These are phyloP conservation scores for Idaea aversata DNA, from an alignment of 2,888 invertebrate genomes.

Conservation along the genomic window DNA sequence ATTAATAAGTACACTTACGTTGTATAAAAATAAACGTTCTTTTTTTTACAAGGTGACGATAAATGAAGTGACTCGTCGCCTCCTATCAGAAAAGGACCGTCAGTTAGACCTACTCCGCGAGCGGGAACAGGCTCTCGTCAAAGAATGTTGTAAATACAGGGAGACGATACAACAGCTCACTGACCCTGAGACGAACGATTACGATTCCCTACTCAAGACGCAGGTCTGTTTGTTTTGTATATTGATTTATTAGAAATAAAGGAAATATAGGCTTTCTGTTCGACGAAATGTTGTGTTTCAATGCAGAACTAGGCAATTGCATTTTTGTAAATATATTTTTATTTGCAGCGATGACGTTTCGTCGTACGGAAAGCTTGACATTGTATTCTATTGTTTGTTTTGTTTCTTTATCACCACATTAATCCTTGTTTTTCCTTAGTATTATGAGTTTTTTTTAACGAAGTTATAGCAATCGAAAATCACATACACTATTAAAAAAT, in stretches of 20 bases:
- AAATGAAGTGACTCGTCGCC: conserved; percentile 83
- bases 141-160: conserved; percentile 84
- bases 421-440: neutral
- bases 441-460: neutral
- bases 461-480: neutral
- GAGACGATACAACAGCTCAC: conserved; percentile 84
- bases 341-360: no score
- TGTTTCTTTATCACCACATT: neutral
- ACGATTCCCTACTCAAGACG: conserved; percentile 66
- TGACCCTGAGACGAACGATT: conserved; percentile 82
- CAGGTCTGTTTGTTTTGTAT: conserved; percentile 70
- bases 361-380: neutral
- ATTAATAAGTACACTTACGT: no score
- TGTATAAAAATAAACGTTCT: no score
- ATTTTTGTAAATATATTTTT: no score
- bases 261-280: no score
- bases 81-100: conserved; percentile 86
- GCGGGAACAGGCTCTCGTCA: conserved; percentile 79
- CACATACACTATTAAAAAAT: neutral
- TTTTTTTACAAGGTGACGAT: conserved; percentile 58
- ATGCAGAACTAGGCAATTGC: no score
- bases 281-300: no score
- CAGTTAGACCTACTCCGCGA: conserved; percentile 84
- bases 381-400: neutral
- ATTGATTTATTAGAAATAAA: conserved; percentile 5